phyloP scores from a whole-genome alignment of 1,140 invertebrate genomes.

The Zaprionus kolodkinae region DNA sequence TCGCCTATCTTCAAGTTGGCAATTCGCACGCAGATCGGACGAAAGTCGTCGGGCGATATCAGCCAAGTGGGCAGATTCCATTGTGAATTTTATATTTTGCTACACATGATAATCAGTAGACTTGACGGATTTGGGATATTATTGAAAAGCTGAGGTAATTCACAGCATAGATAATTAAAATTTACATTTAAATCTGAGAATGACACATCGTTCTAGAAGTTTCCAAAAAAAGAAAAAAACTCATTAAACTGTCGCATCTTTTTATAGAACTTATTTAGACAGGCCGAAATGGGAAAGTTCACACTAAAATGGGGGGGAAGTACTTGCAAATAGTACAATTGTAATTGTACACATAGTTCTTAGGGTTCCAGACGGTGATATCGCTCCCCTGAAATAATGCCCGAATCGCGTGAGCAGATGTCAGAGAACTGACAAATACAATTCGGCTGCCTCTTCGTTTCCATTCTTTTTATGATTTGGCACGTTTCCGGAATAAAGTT shows the following conservation, averaged over 20 bases:
- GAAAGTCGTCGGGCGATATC: constrained; percentile 14
- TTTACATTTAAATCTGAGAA: not conserved
- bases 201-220: constrained; percentile 1
- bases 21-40: constrained; percentile 9
- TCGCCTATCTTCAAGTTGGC: constrained; percentile 35
- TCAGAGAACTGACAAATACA: constrained; percentile 8
- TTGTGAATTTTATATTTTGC: constrained; percentile 10
- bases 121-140: not conserved
- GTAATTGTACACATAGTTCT: constrained; percentile 25
- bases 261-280: constrained; percentile 22
- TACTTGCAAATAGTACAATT: constrained; percentile 40
- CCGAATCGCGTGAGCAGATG: constrained; percentile 53
- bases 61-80: constrained; percentile 22
- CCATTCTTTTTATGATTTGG: constrained; percentile 23
- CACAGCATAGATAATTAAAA: not conserved
- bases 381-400: constrained; percentile 40
- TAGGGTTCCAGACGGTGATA: constrained; percentile 28
- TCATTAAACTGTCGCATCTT: constrained; percentile 15
- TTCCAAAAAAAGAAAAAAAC: not conserved
- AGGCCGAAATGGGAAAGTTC: constrained; percentile 16
- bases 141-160: constrained; percentile 2
- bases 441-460: not conserved
- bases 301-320: constrained; percentile 15
- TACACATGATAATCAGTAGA: not conserved
- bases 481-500: constrained; percentile 56